Conservation (phyloP, 2,888 invertebrate genomes). For the Dendrolimus pini region DNA sequence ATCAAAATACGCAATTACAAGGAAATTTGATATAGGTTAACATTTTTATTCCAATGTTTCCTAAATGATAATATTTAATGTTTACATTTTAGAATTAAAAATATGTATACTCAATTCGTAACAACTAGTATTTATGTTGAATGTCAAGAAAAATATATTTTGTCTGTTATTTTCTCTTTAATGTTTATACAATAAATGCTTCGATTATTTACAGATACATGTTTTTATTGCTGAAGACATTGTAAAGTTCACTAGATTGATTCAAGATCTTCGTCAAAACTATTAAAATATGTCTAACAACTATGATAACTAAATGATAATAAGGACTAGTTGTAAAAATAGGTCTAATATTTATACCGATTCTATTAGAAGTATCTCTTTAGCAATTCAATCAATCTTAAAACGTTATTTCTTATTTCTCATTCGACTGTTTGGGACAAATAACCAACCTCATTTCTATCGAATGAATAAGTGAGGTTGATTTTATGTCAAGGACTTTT, state of each 20-base stretch:
- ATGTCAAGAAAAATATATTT: slow-evolving; percentile 70
- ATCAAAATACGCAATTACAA: slow-evolving; percentile 10
- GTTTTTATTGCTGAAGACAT: slow-evolving; percentile 72
- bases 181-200: slow-evolving; percentile 60
- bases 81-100: too few relatives aligned
- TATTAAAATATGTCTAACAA: slow-evolving; percentile 57
- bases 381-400: slow-evolving; percentile 1
- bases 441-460: not conserved
- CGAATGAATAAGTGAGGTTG: not conserved
- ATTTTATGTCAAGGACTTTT: not conserved
- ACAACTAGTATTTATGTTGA: slow-evolving; percentile 48
- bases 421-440: not conserved
- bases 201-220: slow-evolving; percentile 68
- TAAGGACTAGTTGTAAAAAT: slow-evolving; percentile 73
- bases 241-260: slow-evolving; percentile 53
- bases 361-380: slow-evolving; percentile 3
- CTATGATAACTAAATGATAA: slow-evolving; percentile 59
- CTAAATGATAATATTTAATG: not conserved
- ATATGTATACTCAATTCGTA: slow-evolving; percentile 16
- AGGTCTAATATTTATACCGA: slow-evolving; percentile 51
- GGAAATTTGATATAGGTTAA: slow-evolving; percentile 7
- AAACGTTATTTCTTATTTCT: not conserved
- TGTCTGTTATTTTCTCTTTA: slow-evolving; percentile 38
- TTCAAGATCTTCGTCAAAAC: slow-evolving; percentile 41
- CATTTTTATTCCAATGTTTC: too few relatives aligned